Evolutionary conservation across 2,888 invertebrate genomes (phyloP).

Genomic region (Caenorhabditis zanzibari): DNA sequence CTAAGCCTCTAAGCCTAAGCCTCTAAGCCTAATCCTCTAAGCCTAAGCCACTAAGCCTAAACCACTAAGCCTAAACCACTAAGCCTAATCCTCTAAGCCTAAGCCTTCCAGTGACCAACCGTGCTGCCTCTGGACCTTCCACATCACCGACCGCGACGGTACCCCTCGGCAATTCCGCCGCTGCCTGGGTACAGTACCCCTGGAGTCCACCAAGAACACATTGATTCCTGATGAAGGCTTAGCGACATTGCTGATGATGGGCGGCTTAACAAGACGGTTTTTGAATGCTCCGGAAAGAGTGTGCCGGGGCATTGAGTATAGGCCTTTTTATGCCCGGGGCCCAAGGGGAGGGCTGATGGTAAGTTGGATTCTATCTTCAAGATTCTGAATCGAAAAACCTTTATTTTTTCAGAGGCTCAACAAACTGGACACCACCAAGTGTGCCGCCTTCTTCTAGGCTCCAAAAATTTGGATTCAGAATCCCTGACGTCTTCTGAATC

Average conservation of each 20-base stretch:
- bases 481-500: background rate
- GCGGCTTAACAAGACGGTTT: conserved; percentile 42
- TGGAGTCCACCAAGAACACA: conserved; percentile 6
- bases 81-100: background rate
- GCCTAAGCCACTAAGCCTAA: background rate
- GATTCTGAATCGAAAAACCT: background rate
- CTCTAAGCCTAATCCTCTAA: too few species aligned
- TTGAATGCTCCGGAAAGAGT: conserved; percentile 18
- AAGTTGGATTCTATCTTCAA: background rate
- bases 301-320: conserved; percentile 38
- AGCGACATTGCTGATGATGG: conserved; percentile 29
- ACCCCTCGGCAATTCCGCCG: conserved; percentile 11
- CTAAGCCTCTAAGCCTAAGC: background rate
- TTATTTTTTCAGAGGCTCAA: conserved; percentile 34
- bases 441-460: conserved; percentile 38
- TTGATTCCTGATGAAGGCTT: conserved; percentile 13
- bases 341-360: conserved; percentile 27
- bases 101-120: conserved; percentile 39
- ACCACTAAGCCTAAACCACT: background rate
- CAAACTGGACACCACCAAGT: conserved; percentile 37
- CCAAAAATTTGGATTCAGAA: background rate
- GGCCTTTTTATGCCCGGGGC: conserved; percentile 13
- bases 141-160: conserved; percentile 5
- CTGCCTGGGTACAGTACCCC: conserved; percentile 39
- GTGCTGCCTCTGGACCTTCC: conserved; percentile 54